Evolutionary conservation across 2,888 invertebrate genomes (phyloP).

Genomic region (Palloptera scutellata): DNA sequence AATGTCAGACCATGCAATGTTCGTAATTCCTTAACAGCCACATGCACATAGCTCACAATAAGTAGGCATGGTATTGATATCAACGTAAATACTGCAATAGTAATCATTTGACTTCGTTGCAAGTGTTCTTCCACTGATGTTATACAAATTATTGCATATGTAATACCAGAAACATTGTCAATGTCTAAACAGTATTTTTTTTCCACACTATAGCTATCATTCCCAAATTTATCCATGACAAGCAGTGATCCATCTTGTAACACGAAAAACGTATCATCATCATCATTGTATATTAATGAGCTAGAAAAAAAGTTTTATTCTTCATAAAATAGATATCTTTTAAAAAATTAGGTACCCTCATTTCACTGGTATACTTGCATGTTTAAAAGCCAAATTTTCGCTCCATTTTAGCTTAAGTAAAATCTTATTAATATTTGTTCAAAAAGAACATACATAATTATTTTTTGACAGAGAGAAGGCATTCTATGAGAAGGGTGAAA

Average conservation of each 20-base stretch:
- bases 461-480: too few relatives aligned
- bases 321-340: background rate
- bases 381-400: background rate
- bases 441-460: background rate
- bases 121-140: conserved; percentile 56
- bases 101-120: conserved; percentile 49
- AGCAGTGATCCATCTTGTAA: conserved; percentile 61
- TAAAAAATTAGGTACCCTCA: background rate
- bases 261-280: conserved; percentile 54
- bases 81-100: conserved; percentile 58
- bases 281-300: conserved; percentile 50
- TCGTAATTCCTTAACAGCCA: conserved; percentile 51
- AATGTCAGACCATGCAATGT: conserved; percentile 60
- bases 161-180: conserved; percentile 50
- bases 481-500: too few relatives aligned
- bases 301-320: conserved; percentile 32
- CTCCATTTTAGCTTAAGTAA: background rate
- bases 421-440: background rate
- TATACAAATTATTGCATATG: conserved; percentile 61
- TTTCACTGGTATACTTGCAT: background rate
- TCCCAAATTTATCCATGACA: conserved; percentile 55
- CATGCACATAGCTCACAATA: conserved; percentile 55
- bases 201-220: conserved; percentile 53
- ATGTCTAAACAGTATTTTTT: conserved; percentile 60
- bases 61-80: conserved; percentile 60